Percentiles rank a stretch among this genome's conserved stretches.
These are phyloP conservation scores for Aculops lycopersici DNA, from an alignment of 1,140 invertebrate genomes.

Conservation along the genomic window DNA sequence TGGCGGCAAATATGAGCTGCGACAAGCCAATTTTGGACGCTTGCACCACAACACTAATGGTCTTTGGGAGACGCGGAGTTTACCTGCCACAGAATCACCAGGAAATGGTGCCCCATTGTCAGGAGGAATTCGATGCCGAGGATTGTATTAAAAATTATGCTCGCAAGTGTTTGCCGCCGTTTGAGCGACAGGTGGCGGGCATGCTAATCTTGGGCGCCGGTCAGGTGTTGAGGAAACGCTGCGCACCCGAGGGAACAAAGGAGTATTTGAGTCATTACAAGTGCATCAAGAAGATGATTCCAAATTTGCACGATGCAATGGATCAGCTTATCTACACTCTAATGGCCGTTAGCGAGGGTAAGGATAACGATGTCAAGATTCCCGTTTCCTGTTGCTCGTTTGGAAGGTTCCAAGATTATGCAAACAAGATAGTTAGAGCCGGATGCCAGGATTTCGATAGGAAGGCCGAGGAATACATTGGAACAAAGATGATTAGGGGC, in stretches of 20 bases:
- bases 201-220: constrained; percentile 5
- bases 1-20: too few species aligned
- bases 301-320: constrained; percentile 5
- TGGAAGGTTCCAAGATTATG: constrained; percentile 3
- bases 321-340: constrained; percentile 5
- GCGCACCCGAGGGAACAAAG: constrained; percentile 6
- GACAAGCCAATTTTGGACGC: constrained; percentile 4
- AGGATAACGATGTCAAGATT: constrained; percentile 2
- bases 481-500: constrained; percentile 6
- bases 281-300: constrained; percentile 2
- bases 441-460: constrained; percentile 2
- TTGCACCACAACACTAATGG: constrained; percentile 2
- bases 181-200: constrained; percentile 5
- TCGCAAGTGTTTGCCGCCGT: constrained; percentile 3
- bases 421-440: neutral
- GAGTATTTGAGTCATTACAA: constrained; percentile 6
- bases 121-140: constrained; percentile 8
- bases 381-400: constrained; percentile 7
- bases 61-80: constrained; percentile 5
- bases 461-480: constrained; percentile 6
- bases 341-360: constrained; percentile 1
- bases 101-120: constrained; percentile 8
- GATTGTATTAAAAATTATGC: constrained; percentile 6
- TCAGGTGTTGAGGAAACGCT: constrained; percentile 5
- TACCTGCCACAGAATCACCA: constrained; percentile 4